A percentile compares a stretch with the other conserved stretches of the same genome.
Conservation (phyloP, 2,113 vertebrate genomes). For the Pteropus alecto region DNA sequence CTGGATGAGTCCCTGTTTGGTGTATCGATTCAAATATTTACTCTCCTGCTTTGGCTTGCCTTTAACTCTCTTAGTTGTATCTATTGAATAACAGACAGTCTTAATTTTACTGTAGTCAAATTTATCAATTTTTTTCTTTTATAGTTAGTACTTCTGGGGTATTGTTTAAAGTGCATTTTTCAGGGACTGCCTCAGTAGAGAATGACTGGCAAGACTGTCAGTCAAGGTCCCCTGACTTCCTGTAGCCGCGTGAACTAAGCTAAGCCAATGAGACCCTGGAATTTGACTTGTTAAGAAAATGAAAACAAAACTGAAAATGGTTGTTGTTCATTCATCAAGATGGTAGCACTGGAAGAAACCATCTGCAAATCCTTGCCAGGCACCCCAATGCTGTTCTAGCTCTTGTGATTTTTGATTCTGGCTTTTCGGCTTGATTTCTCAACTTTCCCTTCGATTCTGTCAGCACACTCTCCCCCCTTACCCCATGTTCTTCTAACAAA, state of each 20-base stretch:
- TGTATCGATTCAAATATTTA: not conserved
- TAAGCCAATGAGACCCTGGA: not conserved
- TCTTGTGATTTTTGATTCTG: not conserved
- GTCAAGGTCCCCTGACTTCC: not conserved
- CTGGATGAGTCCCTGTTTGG: not conserved
- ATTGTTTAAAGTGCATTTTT: not conserved
- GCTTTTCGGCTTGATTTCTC: not conserved
- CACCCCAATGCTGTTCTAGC: not conserved
- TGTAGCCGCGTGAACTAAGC: not conserved
- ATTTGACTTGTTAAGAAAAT: not conserved
- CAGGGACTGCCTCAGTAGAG: not conserved
- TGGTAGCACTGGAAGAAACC: not conserved
- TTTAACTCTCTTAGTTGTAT: not conserved
- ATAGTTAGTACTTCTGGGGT: not conserved
- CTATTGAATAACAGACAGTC: not conserved
- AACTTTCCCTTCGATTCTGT: not conserved
- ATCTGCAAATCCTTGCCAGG: not conserved
- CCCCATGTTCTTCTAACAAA: not conserved
- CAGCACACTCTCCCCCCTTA: not conserved
- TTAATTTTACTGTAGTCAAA: not conserved
- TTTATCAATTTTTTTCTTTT: not conserved
- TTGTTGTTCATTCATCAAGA: not conserved
- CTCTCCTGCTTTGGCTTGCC: not conserved
- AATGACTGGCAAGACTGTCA: not conserved
- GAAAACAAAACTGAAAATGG: not conserved